A percentile compares a stretch with the other conserved stretches of the same genome.
phyloP scores from a whole-genome alignment of 2,113 vertebrate genomes.

The Setophaga coronata region DNA sequence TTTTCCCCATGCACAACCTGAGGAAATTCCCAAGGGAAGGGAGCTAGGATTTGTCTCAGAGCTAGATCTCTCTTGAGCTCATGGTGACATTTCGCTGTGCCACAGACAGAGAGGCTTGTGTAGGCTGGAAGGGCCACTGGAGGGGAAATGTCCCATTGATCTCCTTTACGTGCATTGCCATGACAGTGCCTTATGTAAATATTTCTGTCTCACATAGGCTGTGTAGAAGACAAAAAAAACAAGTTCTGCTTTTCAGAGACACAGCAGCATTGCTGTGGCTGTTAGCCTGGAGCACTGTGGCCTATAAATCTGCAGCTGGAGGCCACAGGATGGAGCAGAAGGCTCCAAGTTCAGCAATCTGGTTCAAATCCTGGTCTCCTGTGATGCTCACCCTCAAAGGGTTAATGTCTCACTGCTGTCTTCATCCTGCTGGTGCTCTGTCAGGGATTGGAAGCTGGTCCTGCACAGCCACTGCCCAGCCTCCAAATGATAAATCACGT shows the following conservation, averaged over 20 bases:
- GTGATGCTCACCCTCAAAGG: not conserved
- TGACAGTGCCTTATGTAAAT: not conserved
- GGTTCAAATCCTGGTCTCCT: not conserved
- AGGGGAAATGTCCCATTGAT: not conserved
- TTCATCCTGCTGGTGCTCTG: not conserved
- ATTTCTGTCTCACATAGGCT: not conserved
- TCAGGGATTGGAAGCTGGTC: constrained; percentile 2
- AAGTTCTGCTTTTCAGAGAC: not conserved
- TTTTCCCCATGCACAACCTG: not conserved
- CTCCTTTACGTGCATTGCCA: not conserved
- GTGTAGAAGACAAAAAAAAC: not conserved
- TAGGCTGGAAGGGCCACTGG: not conserved
- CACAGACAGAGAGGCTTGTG: not conserved
- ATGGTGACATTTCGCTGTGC: not conserved
- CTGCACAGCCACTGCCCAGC: not conserved
- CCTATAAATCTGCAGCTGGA: not conserved
- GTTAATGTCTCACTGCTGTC: not conserved
- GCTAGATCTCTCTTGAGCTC: not conserved
- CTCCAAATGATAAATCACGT: constrained; percentile 52
- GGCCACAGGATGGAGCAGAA: not conserved
- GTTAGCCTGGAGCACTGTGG: not conserved
- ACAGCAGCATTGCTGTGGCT: not conserved
- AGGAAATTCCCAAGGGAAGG: not conserved
- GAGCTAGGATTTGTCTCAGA: not conserved
- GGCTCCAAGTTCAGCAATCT: not conserved